These are phyloP conservation scores for Orthonevra nobilis DNA, from an alignment of 2,888 invertebrate species.

Conservation along the genomic window DNA sequence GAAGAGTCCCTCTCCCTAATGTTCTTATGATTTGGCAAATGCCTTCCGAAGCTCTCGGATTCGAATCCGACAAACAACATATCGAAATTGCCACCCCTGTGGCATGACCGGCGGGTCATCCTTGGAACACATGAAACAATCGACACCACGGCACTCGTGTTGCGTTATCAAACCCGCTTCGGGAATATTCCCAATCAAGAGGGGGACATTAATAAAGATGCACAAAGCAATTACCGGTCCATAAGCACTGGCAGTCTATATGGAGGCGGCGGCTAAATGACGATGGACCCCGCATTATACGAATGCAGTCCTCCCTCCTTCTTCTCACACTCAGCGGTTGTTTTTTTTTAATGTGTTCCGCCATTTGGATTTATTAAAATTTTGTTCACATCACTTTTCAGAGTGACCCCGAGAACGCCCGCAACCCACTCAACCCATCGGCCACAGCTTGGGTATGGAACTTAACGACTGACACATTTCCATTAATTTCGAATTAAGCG, in stretches of 20 bases:
- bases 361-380: conserved; percentile 69
- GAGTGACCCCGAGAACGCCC: conserved; percentile 10
- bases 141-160: conserved; percentile 16
- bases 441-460: conserved; percentile 53
- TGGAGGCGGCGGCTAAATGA: not conserved
- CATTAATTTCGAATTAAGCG: conserved; percentile 69
- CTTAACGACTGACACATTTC: conserved; percentile 71
- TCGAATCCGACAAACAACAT: not conserved
- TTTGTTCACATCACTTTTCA: conserved; percentile 66
- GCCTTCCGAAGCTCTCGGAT: conserved; percentile 20
- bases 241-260: conserved; percentile 39
- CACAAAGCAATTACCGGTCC: conserved; percentile 68
- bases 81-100: conserved; percentile 37
- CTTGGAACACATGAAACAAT: conserved; percentile 29
- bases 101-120: not conserved
- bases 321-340: conserved; percentile 34
- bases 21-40: conserved; percentile 64
- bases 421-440: not conserved
- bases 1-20: conserved; percentile 60
- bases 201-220: conserved; percentile 70
- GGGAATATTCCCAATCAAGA: conserved; percentile 66
- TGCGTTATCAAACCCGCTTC: conserved; percentile 53
- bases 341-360: conserved; percentile 41
- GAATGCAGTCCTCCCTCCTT: not conserved
- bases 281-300: conserved; percentile 27